Evolutionary conservation across 2,888 invertebrate species (phyloP), one percentile per base, ranked within the genome.

Genomic region (Amiota communis): DNA sequence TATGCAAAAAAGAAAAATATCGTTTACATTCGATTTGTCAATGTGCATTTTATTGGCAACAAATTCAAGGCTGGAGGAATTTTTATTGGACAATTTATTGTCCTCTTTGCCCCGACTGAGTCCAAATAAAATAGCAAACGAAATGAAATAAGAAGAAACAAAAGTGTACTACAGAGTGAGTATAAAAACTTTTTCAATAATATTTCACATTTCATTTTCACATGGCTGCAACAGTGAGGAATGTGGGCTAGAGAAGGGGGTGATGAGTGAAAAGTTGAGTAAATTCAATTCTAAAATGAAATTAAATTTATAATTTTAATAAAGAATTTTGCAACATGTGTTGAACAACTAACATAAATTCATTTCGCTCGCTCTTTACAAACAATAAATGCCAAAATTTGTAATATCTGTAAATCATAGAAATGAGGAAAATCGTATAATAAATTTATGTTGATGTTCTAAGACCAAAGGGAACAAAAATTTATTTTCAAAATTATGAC

Each of bases 1-100:
- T 68, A 36, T 68, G 53, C 67, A 36, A 68, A 68, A 47, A 65
- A 36, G 36, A 15, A 59, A 59, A 59, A 20, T 59, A 15, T 59
- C 20, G 15, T 20, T 59, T 17, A 17, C 17, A 11, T 79, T 78
- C 82, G 84, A 84, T 83, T 85, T 84, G 85, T 82, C 82, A 82
- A 79, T 82, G 80, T 84, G 82, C 85, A 81, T 77, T 85, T 81
- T 81, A 80, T 84, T 82, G 80, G 77, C 83, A 76, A 82, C 56
- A n/a, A 57, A 70, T 23, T 59, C 61, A 78, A 77, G 72, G 73
- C 76, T 77, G 83, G 82, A 36, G 36, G 36, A 81, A 84, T 70
- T 73, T 73, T 56, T 65, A n/a, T 71, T 36, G 13, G 64, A 56
- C 57, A 48, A 69, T 70, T 72, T 67, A 77, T 78, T 69, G 74